phyloP scores from a whole-genome alignment of 2,113 vertebrate species.

The Clarias gariepinus region DNA sequence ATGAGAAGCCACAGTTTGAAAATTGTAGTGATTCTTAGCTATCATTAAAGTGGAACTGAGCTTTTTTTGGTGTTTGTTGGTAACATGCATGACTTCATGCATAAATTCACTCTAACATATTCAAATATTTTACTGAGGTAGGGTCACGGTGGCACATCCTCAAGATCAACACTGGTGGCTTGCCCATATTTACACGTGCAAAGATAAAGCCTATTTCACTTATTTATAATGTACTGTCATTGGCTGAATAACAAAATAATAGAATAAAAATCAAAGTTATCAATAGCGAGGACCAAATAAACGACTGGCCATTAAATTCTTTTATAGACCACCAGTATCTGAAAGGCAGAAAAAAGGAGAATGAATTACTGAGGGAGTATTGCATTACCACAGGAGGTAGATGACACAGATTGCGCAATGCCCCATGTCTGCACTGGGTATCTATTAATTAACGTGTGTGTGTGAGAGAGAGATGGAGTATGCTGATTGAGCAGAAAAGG shows the following conservation, averaged over 20 bases:
- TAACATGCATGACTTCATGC: too few species aligned
- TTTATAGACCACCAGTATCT: not conserved
- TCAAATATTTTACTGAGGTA: too few species aligned
- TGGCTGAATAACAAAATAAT: not conserved
- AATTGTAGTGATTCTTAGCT: too few species aligned
- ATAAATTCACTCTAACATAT: too few species aligned
- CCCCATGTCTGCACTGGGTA: not conserved
- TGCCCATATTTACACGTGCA: too few species aligned
- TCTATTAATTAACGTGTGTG: slow-evolving; percentile 6
- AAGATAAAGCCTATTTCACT: too few species aligned
- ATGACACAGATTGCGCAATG: slow-evolving; percentile 18
- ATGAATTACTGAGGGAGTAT: not conserved
- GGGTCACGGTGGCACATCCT: too few species aligned
- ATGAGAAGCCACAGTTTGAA: too few species aligned
- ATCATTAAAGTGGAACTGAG: too few species aligned
- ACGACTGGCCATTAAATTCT: too few species aligned
- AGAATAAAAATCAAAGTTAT: not conserved
- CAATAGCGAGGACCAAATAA: not conserved
- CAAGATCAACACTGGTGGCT: too few species aligned
- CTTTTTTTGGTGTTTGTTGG: too few species aligned
- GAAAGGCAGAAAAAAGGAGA: not conserved
- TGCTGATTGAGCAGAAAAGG: slow-evolving; percentile 7
- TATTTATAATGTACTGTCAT: not conserved
- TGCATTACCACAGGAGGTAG: not conserved
- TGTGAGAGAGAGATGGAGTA: slow-evolving; percentile 6